phyloP scores from a whole-genome alignment of 2,113 vertebrate species.

The Prochilodus magdalenae region DNA sequence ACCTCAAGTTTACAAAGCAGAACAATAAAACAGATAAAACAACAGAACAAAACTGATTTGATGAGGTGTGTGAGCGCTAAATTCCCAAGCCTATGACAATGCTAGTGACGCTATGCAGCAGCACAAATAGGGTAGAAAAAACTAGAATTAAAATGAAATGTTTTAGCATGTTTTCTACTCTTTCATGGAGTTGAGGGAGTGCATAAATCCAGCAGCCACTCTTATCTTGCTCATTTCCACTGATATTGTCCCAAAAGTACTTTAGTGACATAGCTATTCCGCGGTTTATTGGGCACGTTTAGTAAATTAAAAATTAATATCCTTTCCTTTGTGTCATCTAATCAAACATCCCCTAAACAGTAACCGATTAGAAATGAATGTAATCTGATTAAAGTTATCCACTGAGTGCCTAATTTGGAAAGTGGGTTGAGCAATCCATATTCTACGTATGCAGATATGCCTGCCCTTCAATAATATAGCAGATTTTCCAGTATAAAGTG shows the following conservation, averaged over 20 bases:
- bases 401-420: background rate
- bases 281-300: background rate
- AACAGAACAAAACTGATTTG: too few species aligned
- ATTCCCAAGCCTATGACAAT: too few species aligned
- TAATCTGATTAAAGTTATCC: background rate
- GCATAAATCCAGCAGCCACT: too few species aligned
- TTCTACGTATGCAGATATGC: background rate
- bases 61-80: too few species aligned
- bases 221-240: too few species aligned
- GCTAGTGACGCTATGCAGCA: too few species aligned
- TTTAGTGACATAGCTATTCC: background rate
- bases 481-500: conserved; percentile 43
- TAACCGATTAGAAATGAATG: background rate
- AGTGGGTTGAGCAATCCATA: background rate
- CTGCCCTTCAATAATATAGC: conserved; percentile 11
- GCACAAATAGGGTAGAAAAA: too few species aligned
- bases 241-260: too few species aligned
- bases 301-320: background rate
- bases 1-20: too few species aligned
- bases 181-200: background rate
- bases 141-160: too few species aligned
- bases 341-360: background rate
- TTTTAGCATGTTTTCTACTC: too few species aligned
- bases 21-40: too few species aligned
- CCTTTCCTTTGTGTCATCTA: background rate